These are phyloP conservation scores for Pelagia noctiluca DNA, from an alignment of 30 jellyfish, hydroid and myxozoan genomes.

Conservation along the genomic window DNA sequence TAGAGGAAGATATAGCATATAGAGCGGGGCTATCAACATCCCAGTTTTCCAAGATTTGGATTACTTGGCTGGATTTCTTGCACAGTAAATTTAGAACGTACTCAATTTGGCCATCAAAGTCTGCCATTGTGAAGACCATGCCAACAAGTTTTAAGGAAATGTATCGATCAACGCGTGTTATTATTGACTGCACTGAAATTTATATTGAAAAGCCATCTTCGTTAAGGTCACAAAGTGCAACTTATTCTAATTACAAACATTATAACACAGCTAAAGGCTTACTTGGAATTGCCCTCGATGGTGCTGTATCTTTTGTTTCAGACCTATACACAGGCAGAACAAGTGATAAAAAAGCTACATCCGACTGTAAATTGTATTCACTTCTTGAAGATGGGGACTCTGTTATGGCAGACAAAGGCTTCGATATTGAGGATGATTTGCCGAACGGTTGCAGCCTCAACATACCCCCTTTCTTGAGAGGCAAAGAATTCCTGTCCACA, in stretches of 20 bases:
- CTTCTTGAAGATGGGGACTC: conserved; percentile 52
- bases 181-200: conserved; percentile 38
- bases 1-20: conserved; percentile 29
- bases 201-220: conserved; percentile 43
- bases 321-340: no score
- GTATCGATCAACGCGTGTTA: conserved; percentile 26
- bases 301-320: no score
- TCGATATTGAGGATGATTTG: conserved; percentile 37
- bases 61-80: conserved; percentile 53
- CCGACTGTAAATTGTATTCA: no score
- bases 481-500: conserved; percentile 32
- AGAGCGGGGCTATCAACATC: conserved; percentile 39
- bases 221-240: conserved; percentile 12
- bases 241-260: no score
- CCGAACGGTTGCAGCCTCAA: conserved; percentile 39
- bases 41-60: conserved; percentile 45
- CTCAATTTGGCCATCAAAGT: neutral
- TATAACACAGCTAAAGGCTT: no score
- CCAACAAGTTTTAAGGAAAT: neutral
- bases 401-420: conserved; percentile 75
- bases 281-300: no score
- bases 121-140: conserved; percentile 17
- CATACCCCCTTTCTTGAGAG: conserved; percentile 52
- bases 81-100: no score
- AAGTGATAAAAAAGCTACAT: no score